These are phyloP conservation scores for Parazoanthus atlanticus DNA, from an alignment of 92 coral and sea anemone genomes.

Conservation along the genomic window DNA sequence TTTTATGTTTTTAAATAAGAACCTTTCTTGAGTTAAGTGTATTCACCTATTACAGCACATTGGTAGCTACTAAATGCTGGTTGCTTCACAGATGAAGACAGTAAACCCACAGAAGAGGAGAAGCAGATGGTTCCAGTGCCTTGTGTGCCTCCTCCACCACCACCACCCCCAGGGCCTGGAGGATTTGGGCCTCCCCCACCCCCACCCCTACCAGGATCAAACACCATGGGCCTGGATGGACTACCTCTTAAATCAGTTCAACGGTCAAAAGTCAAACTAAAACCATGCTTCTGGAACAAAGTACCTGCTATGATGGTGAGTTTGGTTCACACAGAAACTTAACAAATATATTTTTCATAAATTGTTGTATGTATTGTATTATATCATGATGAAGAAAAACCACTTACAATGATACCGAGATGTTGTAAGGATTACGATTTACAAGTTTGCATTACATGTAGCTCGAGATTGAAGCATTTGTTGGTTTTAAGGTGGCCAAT, in stretches of 20 bases:
- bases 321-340: neutral
- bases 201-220: conserved; percentile 64
- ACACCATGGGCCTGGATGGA: conserved; percentile 54
- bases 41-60: too few species aligned
- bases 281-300: conserved; percentile 96
- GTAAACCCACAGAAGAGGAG: conserved; percentile 28
- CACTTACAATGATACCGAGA: too few species aligned
- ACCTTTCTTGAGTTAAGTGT: too few species aligned
- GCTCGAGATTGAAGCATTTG: neutral
- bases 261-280: conserved; percentile 76
- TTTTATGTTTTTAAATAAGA: too few species aligned
- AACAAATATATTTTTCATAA: too few species aligned
- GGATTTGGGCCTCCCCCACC: conserved; percentile 63
- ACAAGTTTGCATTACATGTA: neutral
- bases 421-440: too few species aligned
- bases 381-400: too few species aligned
- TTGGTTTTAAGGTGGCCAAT: conserved; percentile 64
- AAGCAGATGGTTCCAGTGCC: conserved; percentile 47
- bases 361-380: too few species aligned
- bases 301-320: conserved; percentile 90
- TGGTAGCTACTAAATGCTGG: neutral
- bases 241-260: conserved; percentile 64
- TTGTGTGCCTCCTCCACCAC: conserved; percentile 91
- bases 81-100: neutral
- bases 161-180: conserved; percentile 69